A percentile compares a stretch with the other conserved stretches of the same genome.
phyloP scores from a whole-genome alignment of 2,113 vertebrate species.

The Grantiella picta region DNA sequence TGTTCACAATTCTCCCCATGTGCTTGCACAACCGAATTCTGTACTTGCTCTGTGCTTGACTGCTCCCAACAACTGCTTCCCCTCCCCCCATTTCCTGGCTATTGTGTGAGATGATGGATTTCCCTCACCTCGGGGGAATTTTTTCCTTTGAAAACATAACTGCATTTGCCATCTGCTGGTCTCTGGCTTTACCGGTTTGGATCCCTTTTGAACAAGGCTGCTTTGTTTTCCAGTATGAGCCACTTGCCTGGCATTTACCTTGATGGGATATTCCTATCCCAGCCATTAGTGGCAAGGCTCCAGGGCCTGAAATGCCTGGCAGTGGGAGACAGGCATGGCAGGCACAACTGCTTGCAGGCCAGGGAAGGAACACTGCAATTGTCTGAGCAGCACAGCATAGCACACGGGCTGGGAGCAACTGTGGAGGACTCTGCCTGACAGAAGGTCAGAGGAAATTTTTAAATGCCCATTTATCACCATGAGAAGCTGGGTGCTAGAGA shows the following conservation, averaged over 20 bases:
- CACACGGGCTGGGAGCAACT: neutral
- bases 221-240: conserved; percentile 19
- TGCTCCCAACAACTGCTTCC: conserved; percentile 23
- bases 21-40: neutral
- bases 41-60: conserved; percentile 18
- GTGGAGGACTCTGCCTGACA: neutral
- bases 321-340: neutral
- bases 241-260: conserved; percentile 10
- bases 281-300: neutral
- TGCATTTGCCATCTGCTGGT: conserved; percentile 53
- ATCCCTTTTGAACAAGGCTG: conserved; percentile 9
- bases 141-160: conserved; percentile 26
- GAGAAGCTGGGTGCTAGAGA: neutral
- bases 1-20: neutral
- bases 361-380: neutral
- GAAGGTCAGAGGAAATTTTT: neutral
- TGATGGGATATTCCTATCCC: neutral
- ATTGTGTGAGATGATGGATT: conserved; percentile 56
- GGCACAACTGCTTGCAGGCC: neutral
- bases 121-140: conserved; percentile 37
- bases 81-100: conserved; percentile 35
- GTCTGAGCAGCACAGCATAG: neutral
- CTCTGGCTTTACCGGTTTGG: neutral
- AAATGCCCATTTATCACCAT: neutral
- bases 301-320: neutral